Percentiles rank a stretch among this genome's conserved stretches.
Evolutionary conservation across 2,113 vertebrate genomes (phyloP).

Genomic region (Acrocephalus arundinaceus): DNA sequence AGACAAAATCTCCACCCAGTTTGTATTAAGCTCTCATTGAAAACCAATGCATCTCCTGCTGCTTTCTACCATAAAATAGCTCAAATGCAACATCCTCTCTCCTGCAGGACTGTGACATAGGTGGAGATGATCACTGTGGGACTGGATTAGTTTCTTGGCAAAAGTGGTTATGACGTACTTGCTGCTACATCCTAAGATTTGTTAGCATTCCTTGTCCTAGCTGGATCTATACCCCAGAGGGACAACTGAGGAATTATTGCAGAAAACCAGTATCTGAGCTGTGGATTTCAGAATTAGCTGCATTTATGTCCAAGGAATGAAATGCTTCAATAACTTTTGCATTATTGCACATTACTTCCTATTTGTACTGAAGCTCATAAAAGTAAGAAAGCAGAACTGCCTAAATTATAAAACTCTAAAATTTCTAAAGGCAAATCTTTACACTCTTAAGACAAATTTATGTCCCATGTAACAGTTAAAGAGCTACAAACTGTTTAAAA

Average conservation of each 20-base stretch:
- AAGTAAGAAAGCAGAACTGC: background rate
- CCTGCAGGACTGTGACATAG: background rate
- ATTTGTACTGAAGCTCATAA: background rate
- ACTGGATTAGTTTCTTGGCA: background rate
- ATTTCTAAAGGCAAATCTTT: background rate
- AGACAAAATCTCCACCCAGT: rapidly evolving
- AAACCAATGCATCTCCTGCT: background rate
- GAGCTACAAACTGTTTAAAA: background rate
- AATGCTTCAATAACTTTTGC: background rate
- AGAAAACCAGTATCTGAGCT: background rate
- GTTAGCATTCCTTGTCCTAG: background rate
- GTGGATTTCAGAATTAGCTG: background rate
- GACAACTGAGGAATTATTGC: background rate
- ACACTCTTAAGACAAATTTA: background rate
- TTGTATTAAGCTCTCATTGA: background rate
- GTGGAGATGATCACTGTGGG: background rate
- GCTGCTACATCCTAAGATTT: background rate
- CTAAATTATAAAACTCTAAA: background rate
- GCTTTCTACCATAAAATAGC: background rate
- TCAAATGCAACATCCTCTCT: background rate
- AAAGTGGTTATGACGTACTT: background rate
- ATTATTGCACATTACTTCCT: background rate
- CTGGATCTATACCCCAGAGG: background rate
- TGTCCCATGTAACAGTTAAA: background rate
- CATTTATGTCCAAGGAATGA: background rate